These are phyloP conservation scores for Prolemur simus DNA, from an alignment of 2,113 vertebrate genomes.

Conservation along the genomic window DNA sequence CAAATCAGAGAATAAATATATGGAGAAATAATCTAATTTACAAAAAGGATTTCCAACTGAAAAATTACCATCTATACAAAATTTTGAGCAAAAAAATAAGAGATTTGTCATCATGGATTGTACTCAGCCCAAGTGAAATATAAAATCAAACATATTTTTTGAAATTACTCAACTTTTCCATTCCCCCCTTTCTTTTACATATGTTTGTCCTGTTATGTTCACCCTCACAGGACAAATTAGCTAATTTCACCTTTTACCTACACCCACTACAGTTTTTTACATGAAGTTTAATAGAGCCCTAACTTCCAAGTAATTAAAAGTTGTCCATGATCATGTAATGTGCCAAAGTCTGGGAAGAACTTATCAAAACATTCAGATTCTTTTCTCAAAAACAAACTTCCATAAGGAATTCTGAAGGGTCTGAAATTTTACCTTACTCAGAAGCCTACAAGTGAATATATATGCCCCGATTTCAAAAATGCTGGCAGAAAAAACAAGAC, in stretches of 20 bases:
- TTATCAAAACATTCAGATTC: not conserved
- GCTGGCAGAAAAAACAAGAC: not conserved
- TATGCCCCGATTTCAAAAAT: not conserved
- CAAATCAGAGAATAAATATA: not conserved
- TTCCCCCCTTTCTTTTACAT: not conserved
- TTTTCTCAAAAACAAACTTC: not conserved
- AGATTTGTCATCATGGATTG: not conserved
- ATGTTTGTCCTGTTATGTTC: not conserved
- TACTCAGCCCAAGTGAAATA: not conserved
- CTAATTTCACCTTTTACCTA: not conserved
- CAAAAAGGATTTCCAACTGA: not conserved
- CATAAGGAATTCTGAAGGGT: not conserved
- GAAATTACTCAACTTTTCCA: not conserved
- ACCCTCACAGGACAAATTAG: not conserved
- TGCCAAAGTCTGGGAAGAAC: not conserved
- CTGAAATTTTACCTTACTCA: not conserved
- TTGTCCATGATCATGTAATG: not conserved
- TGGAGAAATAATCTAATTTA: conserved; percentile 34
- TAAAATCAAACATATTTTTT: not conserved
- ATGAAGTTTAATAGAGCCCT: not conserved
- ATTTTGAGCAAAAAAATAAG: not conserved
- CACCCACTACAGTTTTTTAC: not conserved
- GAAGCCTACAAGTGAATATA: not conserved
- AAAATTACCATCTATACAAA: not conserved
- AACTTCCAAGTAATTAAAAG: conserved; percentile 7